These are phyloP conservation scores for Phoebastria nigripes DNA, from an alignment of 2,797 vertebrate species.

Conservation along the genomic window DNA sequence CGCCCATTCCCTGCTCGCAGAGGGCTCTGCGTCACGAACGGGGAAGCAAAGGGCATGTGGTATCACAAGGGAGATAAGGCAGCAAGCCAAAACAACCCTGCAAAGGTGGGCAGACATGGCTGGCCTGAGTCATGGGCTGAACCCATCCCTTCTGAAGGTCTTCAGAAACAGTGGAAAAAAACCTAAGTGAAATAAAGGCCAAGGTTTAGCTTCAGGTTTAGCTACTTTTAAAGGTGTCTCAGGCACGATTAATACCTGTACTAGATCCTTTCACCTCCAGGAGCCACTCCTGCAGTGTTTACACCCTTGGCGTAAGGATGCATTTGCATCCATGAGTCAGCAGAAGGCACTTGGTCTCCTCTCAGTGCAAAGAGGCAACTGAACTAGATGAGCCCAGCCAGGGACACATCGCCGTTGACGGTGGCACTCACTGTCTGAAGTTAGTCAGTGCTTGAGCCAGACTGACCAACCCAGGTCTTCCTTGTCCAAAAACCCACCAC, in stretches of 20 bases:
- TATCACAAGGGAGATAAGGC: neutral
- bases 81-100: neutral
- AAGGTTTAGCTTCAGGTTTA: neutral
- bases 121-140: neutral
- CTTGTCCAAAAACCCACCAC: neutral
- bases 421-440: neutral
- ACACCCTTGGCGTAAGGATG: neutral
- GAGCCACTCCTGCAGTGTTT: neutral
- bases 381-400: neutral
- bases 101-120: neutral
- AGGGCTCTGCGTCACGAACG: neutral
- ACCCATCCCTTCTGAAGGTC: neutral
- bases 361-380: neutral
- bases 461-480: neutral
- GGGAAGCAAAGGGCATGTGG: neutral
- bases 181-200: neutral
- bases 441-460: neutral
- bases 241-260: neutral
- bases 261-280: neutral
- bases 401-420: neutral
- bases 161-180: neutral
- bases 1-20: neutral
- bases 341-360: neutral
- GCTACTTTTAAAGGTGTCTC: neutral
- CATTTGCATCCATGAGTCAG: neutral